Percentiles rank a stretch among this genome's conserved stretches.
These are phyloP conservation scores for Parelbella ahira DNA, from an alignment of 2,888 invertebrate genomes.

Conservation along the genomic window DNA sequence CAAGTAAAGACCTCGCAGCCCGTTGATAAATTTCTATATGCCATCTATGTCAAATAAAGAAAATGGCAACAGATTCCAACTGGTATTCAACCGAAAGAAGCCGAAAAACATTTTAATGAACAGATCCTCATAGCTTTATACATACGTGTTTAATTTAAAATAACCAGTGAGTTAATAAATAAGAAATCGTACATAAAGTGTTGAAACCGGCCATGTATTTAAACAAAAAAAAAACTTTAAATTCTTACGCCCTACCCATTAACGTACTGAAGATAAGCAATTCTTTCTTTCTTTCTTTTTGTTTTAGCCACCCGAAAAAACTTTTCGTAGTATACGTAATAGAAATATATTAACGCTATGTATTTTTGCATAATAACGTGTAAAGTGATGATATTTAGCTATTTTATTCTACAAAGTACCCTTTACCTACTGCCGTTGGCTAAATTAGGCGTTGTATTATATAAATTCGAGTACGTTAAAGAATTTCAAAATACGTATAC, in stretches of 20 bases:
- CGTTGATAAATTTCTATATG: too few relatives aligned
- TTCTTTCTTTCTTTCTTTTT: too few relatives aligned
- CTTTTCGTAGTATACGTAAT: too few relatives aligned
- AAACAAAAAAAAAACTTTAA: conserved; percentile 35
- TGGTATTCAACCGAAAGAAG: neutral
- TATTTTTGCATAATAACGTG: conserved; percentile 73
- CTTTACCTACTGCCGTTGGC: conserved; percentile 33
- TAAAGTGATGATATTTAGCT: conserved; percentile 35
- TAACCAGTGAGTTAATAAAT: conserved; percentile 26
- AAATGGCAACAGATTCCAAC: too few relatives aligned
- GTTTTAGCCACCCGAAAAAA: too few relatives aligned
- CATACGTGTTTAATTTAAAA: conserved; percentile 29
- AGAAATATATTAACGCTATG: conserved; percentile 37
- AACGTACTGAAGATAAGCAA: conserved; percentile 63
- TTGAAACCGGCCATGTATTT: conserved; percentile 72
- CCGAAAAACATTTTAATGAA: conserved; percentile 47
- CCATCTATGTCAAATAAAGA: too few relatives aligned
- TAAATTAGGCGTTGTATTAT: too few relatives aligned
- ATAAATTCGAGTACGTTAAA: too few relatives aligned
- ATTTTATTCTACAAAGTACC: conserved; percentile 23
- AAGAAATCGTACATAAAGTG: conserved; percentile 38
- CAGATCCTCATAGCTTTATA: conserved; percentile 37
- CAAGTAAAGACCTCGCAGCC: too few relatives aligned
- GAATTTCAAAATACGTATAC: too few relatives aligned
- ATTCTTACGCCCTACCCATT: conserved; percentile 36